Base-by-base conservation (phyloP, 2,888 invertebrate genomes). In the Portevinia maculata region DNA sequence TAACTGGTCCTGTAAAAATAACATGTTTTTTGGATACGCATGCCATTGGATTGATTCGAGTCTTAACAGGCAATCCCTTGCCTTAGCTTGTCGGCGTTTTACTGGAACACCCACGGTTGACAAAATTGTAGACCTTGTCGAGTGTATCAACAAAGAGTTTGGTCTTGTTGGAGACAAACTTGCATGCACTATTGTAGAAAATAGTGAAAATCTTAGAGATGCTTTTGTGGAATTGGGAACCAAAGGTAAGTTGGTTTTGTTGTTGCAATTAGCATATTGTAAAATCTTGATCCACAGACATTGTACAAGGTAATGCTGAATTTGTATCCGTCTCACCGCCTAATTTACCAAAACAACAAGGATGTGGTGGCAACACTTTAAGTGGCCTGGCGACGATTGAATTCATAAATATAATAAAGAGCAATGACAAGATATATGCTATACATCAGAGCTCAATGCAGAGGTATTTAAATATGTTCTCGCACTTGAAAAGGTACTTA, bases 1-100 rank as follows among this genome's bases (percentile, higher is more conserved):
- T 37, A 65, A 73, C 34, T 84, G 83, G 83, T 32, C 13, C 3
- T 48, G 52, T 30, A 50, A 34, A 11, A 46, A 34, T 1, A 59
- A 41, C 19, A 65, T 52, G 6, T 60, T 67, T n/a, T 79, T 39
- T 13, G 15, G 15, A 13, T 39, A 39, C 15, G 15, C 39, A 24
- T 24, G 24, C 24, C 24, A 24, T 24, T 24, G 24, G 24, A 24
- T 24, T 24, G 24, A 24, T 24, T 24, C 24, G 5, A 24, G 5
- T 24, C 24, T 24, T 3, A 3, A 5, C 24, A 24, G 24, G 5
- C 24, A 24, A 24, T 24, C 24, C 24, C 24, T 24, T 24, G 24
- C 24, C 2, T 24, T 24, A 7, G 39, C 39, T 39, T 39, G 39
- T 39, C 39, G 39, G 13, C 13, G 7, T 15, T 15, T 39, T 1